These are phyloP conservation scores for Baryphthengus martii DNA, from an alignment of 2,113 vertebrate species.

Conservation along the genomic window DNA sequence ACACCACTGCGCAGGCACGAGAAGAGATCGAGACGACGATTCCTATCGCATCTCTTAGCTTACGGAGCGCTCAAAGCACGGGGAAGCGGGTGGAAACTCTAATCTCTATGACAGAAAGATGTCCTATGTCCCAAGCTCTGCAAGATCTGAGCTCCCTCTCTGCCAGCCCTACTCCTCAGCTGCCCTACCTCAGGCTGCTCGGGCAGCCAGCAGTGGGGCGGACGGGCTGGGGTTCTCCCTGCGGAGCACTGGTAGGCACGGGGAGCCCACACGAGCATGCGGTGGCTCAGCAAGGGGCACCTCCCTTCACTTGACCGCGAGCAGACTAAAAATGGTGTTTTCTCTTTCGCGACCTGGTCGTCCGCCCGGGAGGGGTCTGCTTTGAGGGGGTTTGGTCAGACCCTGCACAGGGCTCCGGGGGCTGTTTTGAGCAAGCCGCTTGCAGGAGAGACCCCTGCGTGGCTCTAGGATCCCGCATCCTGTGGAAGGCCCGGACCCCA, in stretches of 20 bases:
- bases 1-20: neutral
- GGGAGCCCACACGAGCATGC: neutral
- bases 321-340: conserved; percentile 58
- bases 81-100: neutral
- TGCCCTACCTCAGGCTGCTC: neutral
- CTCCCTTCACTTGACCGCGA: neutral
- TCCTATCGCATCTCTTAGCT: neutral
- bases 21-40: neutral
- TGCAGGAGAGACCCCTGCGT: neutral
- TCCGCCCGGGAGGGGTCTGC: neutral
- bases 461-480: neutral
- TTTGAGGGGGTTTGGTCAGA: neutral
- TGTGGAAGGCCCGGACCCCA: conserved; percentile 49
- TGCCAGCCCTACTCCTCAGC: neutral
- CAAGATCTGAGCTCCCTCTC: neutral
- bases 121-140: neutral
- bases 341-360: conserved; percentile 74
- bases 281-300: neutral
- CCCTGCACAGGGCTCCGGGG: neutral
- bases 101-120: neutral
- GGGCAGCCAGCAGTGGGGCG: neutral
- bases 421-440: neutral
- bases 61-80: neutral
- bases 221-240: neutral
- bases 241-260: neutral